Evolutionary conservation across 1,140 invertebrate genomes (phyloP).

Genomic region (Polypedilum pembai): DNA sequence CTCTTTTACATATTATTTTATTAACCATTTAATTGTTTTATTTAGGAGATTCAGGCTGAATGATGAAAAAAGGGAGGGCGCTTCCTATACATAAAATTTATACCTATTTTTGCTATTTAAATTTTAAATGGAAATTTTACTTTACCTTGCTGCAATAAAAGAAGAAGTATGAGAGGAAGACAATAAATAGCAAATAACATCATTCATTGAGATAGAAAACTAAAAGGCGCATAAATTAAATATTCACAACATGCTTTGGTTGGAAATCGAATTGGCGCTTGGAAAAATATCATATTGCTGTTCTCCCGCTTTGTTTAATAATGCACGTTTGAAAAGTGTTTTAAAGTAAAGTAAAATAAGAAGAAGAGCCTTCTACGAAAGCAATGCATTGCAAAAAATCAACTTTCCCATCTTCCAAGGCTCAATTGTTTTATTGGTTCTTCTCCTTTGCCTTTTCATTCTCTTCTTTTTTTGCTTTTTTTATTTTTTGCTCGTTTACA

Average conservation of each 20-base stretch:
- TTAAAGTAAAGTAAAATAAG: not conserved
- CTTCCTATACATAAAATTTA: too few relatives aligned
- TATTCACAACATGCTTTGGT: not conserved
- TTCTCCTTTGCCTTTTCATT: not conserved
- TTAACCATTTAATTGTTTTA: not conserved
- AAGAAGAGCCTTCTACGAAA: not conserved
- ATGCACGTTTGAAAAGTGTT: not conserved
- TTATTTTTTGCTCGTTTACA: not conserved
- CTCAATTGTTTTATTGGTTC: not conserved
- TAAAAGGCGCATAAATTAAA: not conserved
- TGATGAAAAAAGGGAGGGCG: too few relatives aligned
- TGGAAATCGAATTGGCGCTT: too few relatives aligned
- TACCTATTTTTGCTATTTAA: too few relatives aligned
- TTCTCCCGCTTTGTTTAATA: not conserved
- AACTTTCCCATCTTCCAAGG: slow-evolving; percentile 11
- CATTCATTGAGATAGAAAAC: not conserved
- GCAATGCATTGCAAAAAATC: not conserved
- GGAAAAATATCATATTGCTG: not conserved
- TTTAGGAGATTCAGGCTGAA: not conserved
- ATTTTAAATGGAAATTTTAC: too few relatives aligned
- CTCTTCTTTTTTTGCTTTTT: not conserved
- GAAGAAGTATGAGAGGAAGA: not conserved
- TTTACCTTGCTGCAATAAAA: too few relatives aligned
- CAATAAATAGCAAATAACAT: not conserved
- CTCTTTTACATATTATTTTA: not conserved